phyloP scores from a whole-genome alignment of 92 coral and sea anemone species.

The Parazoanthus darwini region DNA sequence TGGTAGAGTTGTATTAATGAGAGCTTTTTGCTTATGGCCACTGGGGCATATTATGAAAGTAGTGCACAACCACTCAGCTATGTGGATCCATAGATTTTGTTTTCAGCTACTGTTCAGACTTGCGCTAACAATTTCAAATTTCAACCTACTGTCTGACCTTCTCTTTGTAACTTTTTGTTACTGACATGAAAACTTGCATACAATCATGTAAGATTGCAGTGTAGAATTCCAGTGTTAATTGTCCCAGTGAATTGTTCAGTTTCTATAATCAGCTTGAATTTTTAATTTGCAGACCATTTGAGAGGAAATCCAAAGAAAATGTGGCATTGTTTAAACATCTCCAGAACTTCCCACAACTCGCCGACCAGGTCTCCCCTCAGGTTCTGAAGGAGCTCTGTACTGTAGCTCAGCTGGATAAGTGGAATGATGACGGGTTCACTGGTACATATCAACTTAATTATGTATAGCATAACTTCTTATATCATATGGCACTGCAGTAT shows the following conservation, averaged over 20 bases:
- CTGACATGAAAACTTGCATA: too few relatives aligned
- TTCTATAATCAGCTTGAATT: not conserved
- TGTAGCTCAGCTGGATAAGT: slow-evolving; percentile 84
- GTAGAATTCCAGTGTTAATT: too few relatives aligned
- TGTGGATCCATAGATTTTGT: not conserved
- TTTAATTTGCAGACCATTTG: slow-evolving; percentile 80
- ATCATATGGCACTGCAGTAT: not conserved
- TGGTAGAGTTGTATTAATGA: too few relatives aligned
- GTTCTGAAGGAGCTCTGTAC: slow-evolving; percentile 82
- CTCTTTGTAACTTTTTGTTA: not conserved
- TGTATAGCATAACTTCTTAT: not conserved
- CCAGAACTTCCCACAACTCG: slow-evolving; percentile 73
- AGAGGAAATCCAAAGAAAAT: slow-evolving; percentile 88
- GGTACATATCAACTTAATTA: slow-evolving; percentile 50
- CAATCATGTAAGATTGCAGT: too few relatives aligned
- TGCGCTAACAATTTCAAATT: too few relatives aligned
- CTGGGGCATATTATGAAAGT: too few relatives aligned
- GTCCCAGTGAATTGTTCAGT: not conserved
- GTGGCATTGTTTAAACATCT: slow-evolving; percentile 82
- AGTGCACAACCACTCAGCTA: too few relatives aligned
- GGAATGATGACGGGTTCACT: slow-evolving; percentile 81
- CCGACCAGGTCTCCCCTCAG: slow-evolving; percentile 61
- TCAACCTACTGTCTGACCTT: not conserved
- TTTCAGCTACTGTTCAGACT: not conserved
- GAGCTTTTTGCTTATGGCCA: too few relatives aligned